These are phyloP conservation scores for Tetramorium bicarinatum DNA, from an alignment of 2,888 invertebrate genomes.

Conservation along the genomic window DNA sequence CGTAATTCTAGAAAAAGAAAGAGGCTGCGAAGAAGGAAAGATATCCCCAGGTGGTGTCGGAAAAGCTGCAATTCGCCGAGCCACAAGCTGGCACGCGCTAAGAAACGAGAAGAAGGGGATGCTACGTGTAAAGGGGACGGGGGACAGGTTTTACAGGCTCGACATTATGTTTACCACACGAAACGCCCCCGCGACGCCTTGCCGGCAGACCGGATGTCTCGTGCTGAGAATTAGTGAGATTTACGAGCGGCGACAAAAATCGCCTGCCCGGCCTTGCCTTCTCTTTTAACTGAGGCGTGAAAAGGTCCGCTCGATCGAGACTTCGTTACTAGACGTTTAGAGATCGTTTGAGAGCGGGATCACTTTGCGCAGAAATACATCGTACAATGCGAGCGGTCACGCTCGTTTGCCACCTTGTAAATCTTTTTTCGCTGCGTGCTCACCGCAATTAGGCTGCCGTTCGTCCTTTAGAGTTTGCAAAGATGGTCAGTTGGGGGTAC, in stretches of 20 bases:
- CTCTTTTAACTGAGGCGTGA: conserved; percentile 63
- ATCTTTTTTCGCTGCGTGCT: conserved; percentile 48
- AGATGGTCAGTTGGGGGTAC: conserved; percentile 32
- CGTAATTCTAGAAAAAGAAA: conserved; percentile 10
- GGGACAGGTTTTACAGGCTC: conserved; percentile 71
- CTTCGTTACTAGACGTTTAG: conserved; percentile 69
- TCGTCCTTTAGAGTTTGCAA: conserved; percentile 29
- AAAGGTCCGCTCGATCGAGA: conserved; percentile 55
- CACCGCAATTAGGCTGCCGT: conserved; percentile 61
- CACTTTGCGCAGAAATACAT: conserved; percentile 53
- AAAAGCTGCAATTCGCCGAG: conserved; percentile 52
- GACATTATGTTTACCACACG: conserved; percentile 81
- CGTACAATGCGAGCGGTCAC: conserved; percentile 60
- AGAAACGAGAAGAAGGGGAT: conserved; percentile 55
- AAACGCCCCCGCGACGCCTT: conserved; percentile 82
- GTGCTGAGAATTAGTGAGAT: conserved; percentile 81
- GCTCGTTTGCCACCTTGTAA: conserved; percentile 66
- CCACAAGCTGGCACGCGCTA: conserved; percentile 63
- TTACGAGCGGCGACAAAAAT: conserved; percentile 75
- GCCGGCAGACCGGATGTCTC: conserved; percentile 79
- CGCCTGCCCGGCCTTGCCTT: conserved; percentile 52
- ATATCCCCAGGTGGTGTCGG: conserved; percentile 62
- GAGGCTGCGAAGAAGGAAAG: conserved; percentile 28
- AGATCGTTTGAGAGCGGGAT: conserved; percentile 62
- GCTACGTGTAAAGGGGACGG: conserved; percentile 38